These are phyloP conservation scores for Corythornis leucogaster DNA, from an alignment of 2,797 vertebrate genomes.

Conservation along the genomic window DNA sequence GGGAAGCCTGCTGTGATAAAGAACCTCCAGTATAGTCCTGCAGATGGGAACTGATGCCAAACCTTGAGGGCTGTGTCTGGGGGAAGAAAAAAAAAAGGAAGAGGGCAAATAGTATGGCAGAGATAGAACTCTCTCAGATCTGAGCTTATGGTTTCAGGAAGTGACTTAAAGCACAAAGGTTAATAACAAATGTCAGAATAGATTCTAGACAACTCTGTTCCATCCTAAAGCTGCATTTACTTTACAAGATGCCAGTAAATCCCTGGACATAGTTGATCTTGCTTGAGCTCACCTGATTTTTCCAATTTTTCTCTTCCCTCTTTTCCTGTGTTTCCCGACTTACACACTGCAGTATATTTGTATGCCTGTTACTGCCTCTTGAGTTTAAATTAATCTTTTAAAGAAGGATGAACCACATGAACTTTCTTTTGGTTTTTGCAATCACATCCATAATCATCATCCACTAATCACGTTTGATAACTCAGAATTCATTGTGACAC, in stretches of 20 bases:
- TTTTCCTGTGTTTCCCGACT: not conserved
- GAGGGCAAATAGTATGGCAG: not conserved
- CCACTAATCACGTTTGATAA: slow-evolving; percentile 71
- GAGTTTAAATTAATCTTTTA: slow-evolving; percentile 63
- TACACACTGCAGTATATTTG: not conserved
- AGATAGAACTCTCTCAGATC: not conserved
- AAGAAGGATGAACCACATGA: slow-evolving; percentile 53
- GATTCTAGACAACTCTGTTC: not conserved
- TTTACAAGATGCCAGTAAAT: not conserved
- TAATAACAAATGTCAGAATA: not conserved
- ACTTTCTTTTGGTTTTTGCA: slow-evolving; percentile 71
- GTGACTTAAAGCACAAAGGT: not conserved
- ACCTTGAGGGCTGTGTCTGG: not conserved
- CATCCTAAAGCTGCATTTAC: not conserved
- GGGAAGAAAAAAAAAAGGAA: not conserved
- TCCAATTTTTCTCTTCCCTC: not conserved
- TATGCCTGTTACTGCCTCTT: not conserved
- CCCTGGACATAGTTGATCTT: not conserved
- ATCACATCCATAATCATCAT: slow-evolving; percentile 77
- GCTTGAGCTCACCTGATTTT: not conserved
- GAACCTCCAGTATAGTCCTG: not conserved
- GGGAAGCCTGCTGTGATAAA: not conserved
- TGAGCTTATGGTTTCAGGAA: not conserved
- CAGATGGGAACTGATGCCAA: not conserved
- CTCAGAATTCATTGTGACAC: slow-evolving; percentile 67